phyloP scores from a whole-genome alignment of 2,113 vertebrate species.

The Carettochelys insculpta region DNA sequence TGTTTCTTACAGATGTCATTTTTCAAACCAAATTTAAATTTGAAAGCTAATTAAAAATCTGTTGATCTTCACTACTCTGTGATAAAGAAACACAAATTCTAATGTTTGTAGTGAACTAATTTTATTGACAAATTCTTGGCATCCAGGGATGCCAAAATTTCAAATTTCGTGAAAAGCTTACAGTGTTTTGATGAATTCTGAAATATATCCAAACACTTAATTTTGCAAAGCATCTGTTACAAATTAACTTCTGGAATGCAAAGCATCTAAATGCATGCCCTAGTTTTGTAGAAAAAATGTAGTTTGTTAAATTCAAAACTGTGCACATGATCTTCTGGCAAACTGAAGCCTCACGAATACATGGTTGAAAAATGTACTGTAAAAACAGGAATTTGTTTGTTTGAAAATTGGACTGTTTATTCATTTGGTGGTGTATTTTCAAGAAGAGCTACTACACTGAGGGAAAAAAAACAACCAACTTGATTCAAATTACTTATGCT shows the following conservation, averaged over 20 bases:
- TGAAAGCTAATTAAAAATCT: conserved; percentile 65
- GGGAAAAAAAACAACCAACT: not conserved
- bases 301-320: conserved; percentile 19
- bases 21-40: conserved; percentile 42
- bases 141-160: conserved; percentile 61
- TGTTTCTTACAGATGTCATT: conserved; percentile 58
- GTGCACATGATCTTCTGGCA: not conserved
- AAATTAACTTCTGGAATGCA: conserved; percentile 36
- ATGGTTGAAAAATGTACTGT: not conserved
- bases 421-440: not conserved
- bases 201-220: conserved; percentile 64
- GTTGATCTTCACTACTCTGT: conserved; percentile 42
- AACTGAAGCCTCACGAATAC: not conserved
- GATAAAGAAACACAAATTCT: conserved; percentile 36
- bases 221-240: conserved; percentile 72
- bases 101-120: conserved; percentile 55
- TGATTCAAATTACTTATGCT: not conserved
- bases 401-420: not conserved
- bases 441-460: not conserved
- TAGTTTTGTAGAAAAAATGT: conserved; percentile 7
- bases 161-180: conserved; percentile 62
- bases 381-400: not conserved
- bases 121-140: conserved; percentile 70
- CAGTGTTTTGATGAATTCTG: conserved; percentile 67
- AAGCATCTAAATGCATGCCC: conserved; percentile 43